phyloP scores from a whole-genome alignment of 2,113 vertebrate genomes.

The Colistium nudipinnis region DNA sequence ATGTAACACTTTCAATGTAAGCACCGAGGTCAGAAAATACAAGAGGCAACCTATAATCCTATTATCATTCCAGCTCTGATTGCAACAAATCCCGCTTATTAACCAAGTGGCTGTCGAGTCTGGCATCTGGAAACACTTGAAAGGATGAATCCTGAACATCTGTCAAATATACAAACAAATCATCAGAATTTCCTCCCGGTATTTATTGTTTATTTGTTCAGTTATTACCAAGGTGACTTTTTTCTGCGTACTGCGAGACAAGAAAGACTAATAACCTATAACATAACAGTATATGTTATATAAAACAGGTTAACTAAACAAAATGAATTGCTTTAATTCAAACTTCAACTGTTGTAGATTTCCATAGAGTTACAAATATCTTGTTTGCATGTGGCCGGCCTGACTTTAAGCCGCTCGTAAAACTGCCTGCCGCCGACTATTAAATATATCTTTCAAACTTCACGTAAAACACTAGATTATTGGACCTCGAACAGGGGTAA shows the following conservation, averaged over 20 bases:
- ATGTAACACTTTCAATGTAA: not conserved
- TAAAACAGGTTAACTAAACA: not conserved
- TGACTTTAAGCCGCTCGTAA: no score
- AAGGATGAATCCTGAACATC: conserved; percentile 22
- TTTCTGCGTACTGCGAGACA: not conserved
- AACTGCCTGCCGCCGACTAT: no score
- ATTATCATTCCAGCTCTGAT: not conserved
- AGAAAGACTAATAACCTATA: not conserved
- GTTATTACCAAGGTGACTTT: not conserved
- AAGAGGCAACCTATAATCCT: not conserved
- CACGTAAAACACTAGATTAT: no score
- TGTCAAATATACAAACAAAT: not conserved
- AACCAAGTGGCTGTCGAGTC: not conserved
- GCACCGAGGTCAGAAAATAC: not conserved
- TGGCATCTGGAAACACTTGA: conserved; percentile 30
- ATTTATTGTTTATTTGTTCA: conserved; percentile 7
- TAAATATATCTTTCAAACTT: no score
- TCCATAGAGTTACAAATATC: no score
- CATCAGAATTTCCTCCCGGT: not conserved
- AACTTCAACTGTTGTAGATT: not conserved
- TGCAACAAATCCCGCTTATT: conserved; percentile 11
- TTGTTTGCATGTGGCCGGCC: no score
- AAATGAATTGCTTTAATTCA: not conserved
- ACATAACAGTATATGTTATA: not conserved
- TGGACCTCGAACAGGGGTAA: not conserved